Conservation (phyloP, 2,888 invertebrate species). For the Ophion ellenae region DNA sequence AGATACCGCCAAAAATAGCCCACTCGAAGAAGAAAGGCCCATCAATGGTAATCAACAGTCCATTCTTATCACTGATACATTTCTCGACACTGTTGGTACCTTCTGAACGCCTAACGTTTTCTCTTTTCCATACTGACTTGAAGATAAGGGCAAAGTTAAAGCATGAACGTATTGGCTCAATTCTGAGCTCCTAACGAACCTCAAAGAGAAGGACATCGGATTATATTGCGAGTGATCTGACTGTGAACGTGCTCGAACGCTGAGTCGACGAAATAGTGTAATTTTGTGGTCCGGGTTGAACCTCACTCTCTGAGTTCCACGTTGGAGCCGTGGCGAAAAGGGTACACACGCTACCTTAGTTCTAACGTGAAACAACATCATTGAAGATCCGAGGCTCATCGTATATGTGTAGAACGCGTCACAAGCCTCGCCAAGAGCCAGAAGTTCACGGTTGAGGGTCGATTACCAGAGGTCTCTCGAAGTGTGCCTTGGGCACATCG, state of each 20-base stretch:
- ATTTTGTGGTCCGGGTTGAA: constrained; percentile 45
- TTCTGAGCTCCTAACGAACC: constrained; percentile 22
- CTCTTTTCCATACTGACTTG: neutral
- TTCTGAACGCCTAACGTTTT: neutral
- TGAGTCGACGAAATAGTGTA: constrained; percentile 42
- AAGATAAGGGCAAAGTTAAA: neutral
- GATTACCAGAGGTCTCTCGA: constrained; percentile 71
- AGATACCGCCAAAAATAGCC: neutral
- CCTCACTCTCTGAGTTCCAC: neutral
- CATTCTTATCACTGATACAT: no score
- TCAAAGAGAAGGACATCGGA: constrained; percentile 9
- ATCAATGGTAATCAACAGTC: no score
- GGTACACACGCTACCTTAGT: constrained; percentile 64
- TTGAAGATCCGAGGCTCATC: constrained; percentile 66
- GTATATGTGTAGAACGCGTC: constrained; percentile 17
- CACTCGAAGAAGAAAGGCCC: no score
- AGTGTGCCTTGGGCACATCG: constrained; percentile 54
- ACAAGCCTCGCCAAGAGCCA: constrained; percentile 34
- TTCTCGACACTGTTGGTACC: no score
- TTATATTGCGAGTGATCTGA: constrained; percentile 18
- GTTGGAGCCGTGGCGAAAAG: constrained; percentile 50
- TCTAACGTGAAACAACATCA: constrained; percentile 72
- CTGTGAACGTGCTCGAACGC: constrained; percentile 27
- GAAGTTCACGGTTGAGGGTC: constrained; percentile 74
- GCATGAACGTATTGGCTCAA: neutral